Conservation (phyloP, 64 coral and sea anemone genomes). For the Montipora cactus region DNA sequence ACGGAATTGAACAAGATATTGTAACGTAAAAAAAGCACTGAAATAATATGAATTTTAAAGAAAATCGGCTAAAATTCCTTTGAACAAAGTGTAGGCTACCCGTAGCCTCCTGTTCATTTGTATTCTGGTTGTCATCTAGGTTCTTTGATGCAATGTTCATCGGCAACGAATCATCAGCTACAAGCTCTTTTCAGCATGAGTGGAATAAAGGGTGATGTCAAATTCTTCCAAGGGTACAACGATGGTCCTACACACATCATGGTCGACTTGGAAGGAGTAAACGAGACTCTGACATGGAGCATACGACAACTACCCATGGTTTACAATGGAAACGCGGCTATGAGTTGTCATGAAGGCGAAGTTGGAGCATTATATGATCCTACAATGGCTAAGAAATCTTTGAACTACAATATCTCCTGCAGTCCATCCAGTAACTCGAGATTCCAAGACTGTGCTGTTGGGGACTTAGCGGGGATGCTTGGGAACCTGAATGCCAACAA, state of each 20-base stretch:
- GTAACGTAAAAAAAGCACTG: too few species aligned
- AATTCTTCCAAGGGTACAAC: constrained; percentile 36
- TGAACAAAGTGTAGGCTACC: too few species aligned
- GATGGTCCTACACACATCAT: constrained; percentile 40
- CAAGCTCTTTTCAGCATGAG: constrained; percentile 81
- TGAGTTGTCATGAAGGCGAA: constrained; percentile 44
- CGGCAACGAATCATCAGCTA: constrained; percentile 29
- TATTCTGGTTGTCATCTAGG: constrained; percentile 5
- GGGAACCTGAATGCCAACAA: constrained; percentile 37
- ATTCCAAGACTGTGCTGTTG: constrained; percentile 74
- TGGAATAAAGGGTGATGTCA: constrained; percentile 66
- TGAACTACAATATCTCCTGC: constrained; percentile 2
- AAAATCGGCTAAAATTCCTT: too few species aligned
- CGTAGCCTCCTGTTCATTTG: not conserved
- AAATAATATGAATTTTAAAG: too few species aligned
- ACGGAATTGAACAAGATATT: too few species aligned
- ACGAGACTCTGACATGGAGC: constrained; percentile 59
- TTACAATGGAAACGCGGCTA: constrained; percentile 74
- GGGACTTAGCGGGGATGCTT: constrained; percentile 75
- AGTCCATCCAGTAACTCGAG: not conserved
- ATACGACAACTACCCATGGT: constrained; percentile 82
- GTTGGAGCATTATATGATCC: constrained; percentile 65
- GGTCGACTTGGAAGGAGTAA: constrained; percentile 65
- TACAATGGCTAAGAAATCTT: constrained; percentile 4
- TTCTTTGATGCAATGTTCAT: not conserved